Base-by-base conservation (phyloP, 2,797 vertebrate genomes). In the Poecile montanus region DNA sequence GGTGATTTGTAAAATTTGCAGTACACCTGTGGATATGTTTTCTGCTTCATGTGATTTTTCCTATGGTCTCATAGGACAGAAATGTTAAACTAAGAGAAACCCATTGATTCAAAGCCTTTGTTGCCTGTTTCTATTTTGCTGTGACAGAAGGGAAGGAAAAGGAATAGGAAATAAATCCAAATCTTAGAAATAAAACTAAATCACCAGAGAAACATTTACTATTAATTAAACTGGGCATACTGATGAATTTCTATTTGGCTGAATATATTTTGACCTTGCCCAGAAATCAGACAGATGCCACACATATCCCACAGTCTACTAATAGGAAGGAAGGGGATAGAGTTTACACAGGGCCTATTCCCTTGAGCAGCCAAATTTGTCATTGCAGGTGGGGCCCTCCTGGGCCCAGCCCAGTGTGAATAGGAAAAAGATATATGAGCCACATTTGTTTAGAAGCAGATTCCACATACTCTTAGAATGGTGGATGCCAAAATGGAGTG, bases 361-460 rank as follows among this genome's bases (percentile, higher is more conserved):
- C 70, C n/a, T 5, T 18, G 9, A 57, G 47, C 7, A 29, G 27
- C 12, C 66, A 83, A 75, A 84, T 30, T 38, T 17, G 5, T 40
- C 1, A 0, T 9, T 4, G 1, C 20, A 57, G 48, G 16, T 0
- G 1, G 77, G 15, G 22, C 25, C 29, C 34, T 47, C 34, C 36
- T 40, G 40, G 15, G n/a, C 19, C 29, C 42, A 57, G 26, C 7
- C 32, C 13, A 16, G 3, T 34, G 8, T 17, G 32, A 87, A 60
- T 1, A 38, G 44, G 18, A 66, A 73, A 81, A 78, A 18, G 4
- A 76, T n/a, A 11, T 0, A 44, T 0, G 4, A 84, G n/a, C 25
- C 62, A 81, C 3, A 19, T 61, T 65, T 48, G 11, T 60, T 56
- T 63, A 79, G 44, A 73, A 79, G 34, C 5, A 47, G 73, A 76